These are phyloP conservation scores for Dendrocopos noguchii DNA, from an alignment of 2,113 vertebrate genomes.

Conservation along the genomic window DNA sequence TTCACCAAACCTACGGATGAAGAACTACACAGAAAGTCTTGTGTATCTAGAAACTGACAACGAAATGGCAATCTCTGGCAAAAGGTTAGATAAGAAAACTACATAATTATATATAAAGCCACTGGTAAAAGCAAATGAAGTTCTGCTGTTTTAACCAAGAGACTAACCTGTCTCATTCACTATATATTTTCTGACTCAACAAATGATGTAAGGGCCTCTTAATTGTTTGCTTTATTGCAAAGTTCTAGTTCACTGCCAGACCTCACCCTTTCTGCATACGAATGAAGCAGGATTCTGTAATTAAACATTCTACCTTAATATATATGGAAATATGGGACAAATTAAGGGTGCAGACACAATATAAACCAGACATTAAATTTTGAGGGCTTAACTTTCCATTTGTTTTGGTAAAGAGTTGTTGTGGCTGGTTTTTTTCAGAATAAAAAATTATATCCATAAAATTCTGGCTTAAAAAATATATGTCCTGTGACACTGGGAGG, in stretches of 20 bases:
- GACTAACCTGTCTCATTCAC: not conserved
- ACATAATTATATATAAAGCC: not conserved
- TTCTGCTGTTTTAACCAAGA: not conserved
- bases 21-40: not conserved
- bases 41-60: not conserved
- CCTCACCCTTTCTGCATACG: not conserved
- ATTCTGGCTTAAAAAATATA: not conserved
- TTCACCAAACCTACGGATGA: not conserved
- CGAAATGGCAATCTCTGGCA: not conserved
- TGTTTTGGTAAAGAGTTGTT: not conserved
- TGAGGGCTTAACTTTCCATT: not conserved
- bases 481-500: not conserved
- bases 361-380: not conserved
- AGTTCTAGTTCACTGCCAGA: not conserved
- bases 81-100: not conserved
- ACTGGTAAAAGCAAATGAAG: not conserved
- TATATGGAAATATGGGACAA: not conserved
- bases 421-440: not conserved
- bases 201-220: not conserved
- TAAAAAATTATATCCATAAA: not conserved
- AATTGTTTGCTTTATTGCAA: not conserved
- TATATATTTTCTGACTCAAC: not conserved
- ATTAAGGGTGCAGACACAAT: not conserved
- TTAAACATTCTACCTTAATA: not conserved
- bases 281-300: constrained; percentile 1